phyloP scores from a whole-genome alignment of 2,888 invertebrate genomes.

The Agriopis marginaria region DNA sequence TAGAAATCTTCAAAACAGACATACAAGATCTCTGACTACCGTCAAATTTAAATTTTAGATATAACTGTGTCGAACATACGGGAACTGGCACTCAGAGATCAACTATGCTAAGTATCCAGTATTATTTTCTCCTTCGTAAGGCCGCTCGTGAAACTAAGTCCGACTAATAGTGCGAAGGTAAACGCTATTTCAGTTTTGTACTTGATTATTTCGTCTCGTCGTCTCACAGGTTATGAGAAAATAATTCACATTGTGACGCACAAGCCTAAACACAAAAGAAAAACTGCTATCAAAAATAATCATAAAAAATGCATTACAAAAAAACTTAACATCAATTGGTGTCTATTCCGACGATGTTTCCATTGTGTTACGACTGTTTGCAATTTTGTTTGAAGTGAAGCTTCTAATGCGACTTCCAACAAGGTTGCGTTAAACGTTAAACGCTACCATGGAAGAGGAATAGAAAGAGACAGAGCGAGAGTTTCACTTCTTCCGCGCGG shows the following conservation, averaged over 20 bases:
- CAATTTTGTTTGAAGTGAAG: too few relatives aligned
- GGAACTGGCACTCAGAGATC: not conserved
- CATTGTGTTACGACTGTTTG: not conserved
- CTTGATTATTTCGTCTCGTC: too few relatives aligned
- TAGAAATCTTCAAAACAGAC: too few relatives aligned
- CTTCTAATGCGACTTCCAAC: too few relatives aligned
- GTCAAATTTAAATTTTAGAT: not conserved
- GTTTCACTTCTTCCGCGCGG: too few relatives aligned
- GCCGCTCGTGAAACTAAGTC: too few relatives aligned
- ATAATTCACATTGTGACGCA: slow-evolving; percentile 2
- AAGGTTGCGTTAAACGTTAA: too few relatives aligned
- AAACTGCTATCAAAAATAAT: not conserved
- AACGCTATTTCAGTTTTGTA: too few relatives aligned
- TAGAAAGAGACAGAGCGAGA: too few relatives aligned
- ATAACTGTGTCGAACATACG: not conserved
- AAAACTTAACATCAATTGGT: not conserved
- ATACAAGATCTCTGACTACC: not conserved
- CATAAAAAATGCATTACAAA: slow-evolving; percentile 13
- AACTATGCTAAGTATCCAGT: not conserved
- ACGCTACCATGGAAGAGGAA: too few relatives aligned
- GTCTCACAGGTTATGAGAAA: not conserved
- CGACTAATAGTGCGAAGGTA: too few relatives aligned
- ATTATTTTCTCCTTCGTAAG: too few relatives aligned
- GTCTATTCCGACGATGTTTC: not conserved
- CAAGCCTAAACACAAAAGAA: not conserved